These are phyloP conservation scores for Selene dorsalis DNA, from an alignment of 2,797 vertebrate species.

Conservation along the genomic window DNA sequence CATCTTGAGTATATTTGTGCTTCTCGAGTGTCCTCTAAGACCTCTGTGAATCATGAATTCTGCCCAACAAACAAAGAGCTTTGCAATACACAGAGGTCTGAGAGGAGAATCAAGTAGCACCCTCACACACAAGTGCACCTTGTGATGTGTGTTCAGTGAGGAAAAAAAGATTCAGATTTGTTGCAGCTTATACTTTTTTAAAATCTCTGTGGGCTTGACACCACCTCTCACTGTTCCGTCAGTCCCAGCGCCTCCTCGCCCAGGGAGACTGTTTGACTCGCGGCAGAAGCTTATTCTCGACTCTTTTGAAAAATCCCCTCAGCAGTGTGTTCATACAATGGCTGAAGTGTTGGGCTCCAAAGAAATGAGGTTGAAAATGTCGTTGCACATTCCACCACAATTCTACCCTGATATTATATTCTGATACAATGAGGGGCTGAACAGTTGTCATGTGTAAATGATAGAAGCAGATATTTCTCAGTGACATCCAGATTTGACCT, in stretches of 20 bases:
- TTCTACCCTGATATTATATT: neutral
- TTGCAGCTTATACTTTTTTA: slow-evolving; percentile 63
- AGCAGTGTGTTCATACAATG: slow-evolving; percentile 29
- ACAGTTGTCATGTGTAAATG: neutral
- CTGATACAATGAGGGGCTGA: neutral
- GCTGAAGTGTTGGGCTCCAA: slow-evolving; percentile 33
- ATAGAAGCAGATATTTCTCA: neutral
- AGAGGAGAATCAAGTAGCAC: slow-evolving; percentile 51
- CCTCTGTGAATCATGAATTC: slow-evolving; percentile 53
- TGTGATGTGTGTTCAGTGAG: slow-evolving; percentile 58
- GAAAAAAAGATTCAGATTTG: slow-evolving; percentile 62
- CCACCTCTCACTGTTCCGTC: slow-evolving; percentile 64
- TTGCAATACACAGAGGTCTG: slow-evolving; percentile 46
- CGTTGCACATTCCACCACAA: neutral
- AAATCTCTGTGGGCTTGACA: slow-evolving; percentile 73
- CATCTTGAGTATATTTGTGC: slow-evolving; percentile 36
- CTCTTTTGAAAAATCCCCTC: slow-evolving; percentile 59
- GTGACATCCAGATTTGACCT: neutral
- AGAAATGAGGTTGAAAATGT: slow-evolving; percentile 25
- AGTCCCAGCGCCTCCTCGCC: slow-evolving; percentile 50
- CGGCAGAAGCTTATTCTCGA: slow-evolving; percentile 55
- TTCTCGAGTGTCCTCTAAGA: slow-evolving; percentile 40
- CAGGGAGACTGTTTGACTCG: slow-evolving; percentile 59
- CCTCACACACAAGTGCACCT: slow-evolving; percentile 48
- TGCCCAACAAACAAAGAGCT: slow-evolving; percentile 47